phyloP scores from a whole-genome alignment of 2,888 invertebrate genomes.

The Trichacis sp. region DNA sequence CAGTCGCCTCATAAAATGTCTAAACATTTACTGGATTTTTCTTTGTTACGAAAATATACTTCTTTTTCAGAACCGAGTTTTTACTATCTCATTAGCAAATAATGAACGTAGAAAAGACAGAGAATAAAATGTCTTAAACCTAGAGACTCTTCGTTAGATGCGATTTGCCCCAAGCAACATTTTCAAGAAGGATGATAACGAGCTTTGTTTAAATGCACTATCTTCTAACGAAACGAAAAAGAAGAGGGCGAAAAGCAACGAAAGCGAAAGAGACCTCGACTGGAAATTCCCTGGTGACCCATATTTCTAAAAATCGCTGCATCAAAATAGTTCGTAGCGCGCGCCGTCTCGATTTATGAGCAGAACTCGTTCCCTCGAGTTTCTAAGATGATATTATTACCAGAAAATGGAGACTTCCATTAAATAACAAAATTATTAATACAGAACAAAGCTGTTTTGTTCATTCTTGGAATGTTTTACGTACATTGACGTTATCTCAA shows the following conservation, averaged over 20 bases:
- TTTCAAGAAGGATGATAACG: not conserved
- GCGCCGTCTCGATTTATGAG: slow-evolving; percentile 4
- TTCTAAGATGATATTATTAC: too few species aligned
- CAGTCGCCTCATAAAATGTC: too few species aligned
- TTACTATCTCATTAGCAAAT: too few species aligned
- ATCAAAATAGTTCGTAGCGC: slow-evolving; percentile 33
- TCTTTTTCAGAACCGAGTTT: slow-evolving; percentile 16
- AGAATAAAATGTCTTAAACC: too few species aligned
- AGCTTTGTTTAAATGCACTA: not conserved
- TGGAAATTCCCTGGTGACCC: slow-evolving; percentile 52
- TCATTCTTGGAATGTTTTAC: too few species aligned
- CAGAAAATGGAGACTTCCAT: not conserved
- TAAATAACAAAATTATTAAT: not conserved
- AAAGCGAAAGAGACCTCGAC: slow-evolving; percentile 25
- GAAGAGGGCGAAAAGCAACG: slow-evolving; percentile 27
- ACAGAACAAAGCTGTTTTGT: too few species aligned
- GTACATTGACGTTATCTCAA: too few species aligned
- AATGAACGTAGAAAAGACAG: too few species aligned
- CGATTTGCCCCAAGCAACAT: not conserved
- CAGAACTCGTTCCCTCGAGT: not conserved
- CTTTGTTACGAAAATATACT: too few species aligned
- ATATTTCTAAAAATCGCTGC: slow-evolving; percentile 61
- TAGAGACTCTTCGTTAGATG: too few species aligned
- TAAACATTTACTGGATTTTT: too few species aligned
- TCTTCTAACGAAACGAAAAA: not conserved